Conservation (phyloP, 2,888 invertebrate species). For the Gymnosoma rotundatum region DNA sequence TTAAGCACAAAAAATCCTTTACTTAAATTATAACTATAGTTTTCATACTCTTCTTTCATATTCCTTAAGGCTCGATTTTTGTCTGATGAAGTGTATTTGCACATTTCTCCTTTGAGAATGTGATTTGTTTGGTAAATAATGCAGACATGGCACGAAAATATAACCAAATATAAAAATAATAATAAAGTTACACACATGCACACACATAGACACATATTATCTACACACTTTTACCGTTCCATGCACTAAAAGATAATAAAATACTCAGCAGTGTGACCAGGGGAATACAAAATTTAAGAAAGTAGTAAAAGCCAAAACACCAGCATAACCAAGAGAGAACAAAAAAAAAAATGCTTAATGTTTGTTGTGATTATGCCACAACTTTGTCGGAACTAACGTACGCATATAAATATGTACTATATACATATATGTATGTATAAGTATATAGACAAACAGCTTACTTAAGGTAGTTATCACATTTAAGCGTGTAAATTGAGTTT, state of each 20-base stretch:
- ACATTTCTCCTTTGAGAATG: conserved; percentile 49
- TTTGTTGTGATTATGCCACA: conserved; percentile 57
- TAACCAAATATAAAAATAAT: conserved; percentile 35
- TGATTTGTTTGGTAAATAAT: conserved; percentile 66
- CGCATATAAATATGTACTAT: background rate
- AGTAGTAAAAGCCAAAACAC: background rate
- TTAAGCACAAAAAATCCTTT: background rate
- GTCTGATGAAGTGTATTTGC: conserved; percentile 33
- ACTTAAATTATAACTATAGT: background rate
- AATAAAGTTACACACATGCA: background rate
- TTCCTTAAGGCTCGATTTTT: conserved; percentile 1
- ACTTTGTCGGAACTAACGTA: conserved; percentile 20
- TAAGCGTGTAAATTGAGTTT: conserved; percentile 61
- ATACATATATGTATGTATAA: too few species aligned
- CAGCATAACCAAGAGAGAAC: background rate
- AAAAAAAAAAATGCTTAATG: conserved; percentile 52
- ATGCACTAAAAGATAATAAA: conserved; percentile 25
- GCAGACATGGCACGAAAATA: conserved; percentile 66
- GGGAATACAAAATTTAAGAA: conserved; percentile 6
- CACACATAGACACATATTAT: background rate
- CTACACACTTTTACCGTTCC: background rate
- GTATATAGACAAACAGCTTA: conserved; percentile 11
- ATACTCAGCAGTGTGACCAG: background rate
- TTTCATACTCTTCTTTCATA: background rate
- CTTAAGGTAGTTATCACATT: conserved; percentile 68